Evolutionary conservation across 2,797 vertebrate species (phyloP).

Genomic region (Takifugu rubripes): DNA sequence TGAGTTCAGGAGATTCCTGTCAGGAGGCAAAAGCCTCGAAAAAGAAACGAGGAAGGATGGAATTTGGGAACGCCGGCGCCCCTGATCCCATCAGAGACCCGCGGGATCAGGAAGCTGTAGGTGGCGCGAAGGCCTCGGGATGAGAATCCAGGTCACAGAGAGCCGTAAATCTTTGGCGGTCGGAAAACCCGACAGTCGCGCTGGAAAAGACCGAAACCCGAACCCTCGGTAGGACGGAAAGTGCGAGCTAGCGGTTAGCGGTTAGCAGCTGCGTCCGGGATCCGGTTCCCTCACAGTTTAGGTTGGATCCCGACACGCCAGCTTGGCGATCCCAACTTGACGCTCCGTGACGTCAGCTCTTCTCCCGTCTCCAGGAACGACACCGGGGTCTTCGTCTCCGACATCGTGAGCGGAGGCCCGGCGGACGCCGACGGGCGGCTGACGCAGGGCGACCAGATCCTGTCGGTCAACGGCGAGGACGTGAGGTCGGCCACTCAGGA

Average conservation of each 20-base stretch:
- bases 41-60: no score
- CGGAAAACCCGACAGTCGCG: conserved; percentile 17
- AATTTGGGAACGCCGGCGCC: no score
- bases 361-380: conserved; percentile 80
- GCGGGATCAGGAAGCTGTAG: no score
- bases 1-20: no score
- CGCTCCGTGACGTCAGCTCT: neutral
- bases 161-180: conserved; percentile 24
- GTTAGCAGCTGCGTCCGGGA: conserved; percentile 56
- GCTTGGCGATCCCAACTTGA: no score
- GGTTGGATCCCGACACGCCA: neutral
- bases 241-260: conserved; percentile 66
- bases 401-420: conserved; percentile 93
- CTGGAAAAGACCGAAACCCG: conserved; percentile 29
- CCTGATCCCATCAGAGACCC: no score
- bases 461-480: conserved; percentile 90
- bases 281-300: conserved; percentile 11
- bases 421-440: conserved; percentile 86
- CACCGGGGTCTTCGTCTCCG: conserved; percentile 94
- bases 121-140: no score
- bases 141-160: neutral
- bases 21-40: no score
- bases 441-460: conserved; percentile 94
- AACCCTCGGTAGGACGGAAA: conserved; percentile 35
- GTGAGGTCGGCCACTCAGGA: conserved; percentile 91